phyloP scores from a whole-genome alignment of 2,888 invertebrate genomes.

The Nemapogon koenigi region DNA sequence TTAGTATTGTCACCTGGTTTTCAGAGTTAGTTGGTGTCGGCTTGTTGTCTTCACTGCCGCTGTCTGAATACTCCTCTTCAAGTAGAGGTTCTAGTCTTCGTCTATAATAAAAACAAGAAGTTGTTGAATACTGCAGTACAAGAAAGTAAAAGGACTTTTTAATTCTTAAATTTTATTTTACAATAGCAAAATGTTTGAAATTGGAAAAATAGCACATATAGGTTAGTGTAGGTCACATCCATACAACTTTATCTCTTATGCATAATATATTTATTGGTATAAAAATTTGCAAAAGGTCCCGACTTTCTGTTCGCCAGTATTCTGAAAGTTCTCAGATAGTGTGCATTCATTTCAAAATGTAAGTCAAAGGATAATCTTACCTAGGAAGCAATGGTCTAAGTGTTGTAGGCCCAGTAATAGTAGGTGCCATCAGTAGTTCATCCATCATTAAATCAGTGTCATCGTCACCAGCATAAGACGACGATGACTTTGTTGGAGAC shows the following conservation, averaged over 20 bases:
- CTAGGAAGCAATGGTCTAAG: conserved; percentile 74
- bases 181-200: neutral
- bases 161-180: neutral
- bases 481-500: conserved; percentile 71
- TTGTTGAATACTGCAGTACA: neutral
- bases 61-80: conserved; percentile 82
- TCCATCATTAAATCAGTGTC: conserved; percentile 85
- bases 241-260: no score
- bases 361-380: conserved; percentile 26
- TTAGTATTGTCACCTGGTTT: conserved; percentile 63
- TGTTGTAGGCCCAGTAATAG: conserved; percentile 74
- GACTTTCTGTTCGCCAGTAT: neutral
- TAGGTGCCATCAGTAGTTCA: conserved; percentile 78
- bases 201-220: no score
- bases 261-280: no score
- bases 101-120: conserved; percentile 58
- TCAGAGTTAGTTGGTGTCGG: conserved; percentile 55
- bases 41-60: conserved; percentile 55
- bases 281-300: no score
- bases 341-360: neutral
- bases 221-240: no score
- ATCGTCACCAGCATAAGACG: conserved; percentile 74
- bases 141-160: neutral
- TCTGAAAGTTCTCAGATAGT: neutral
- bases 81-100: conserved; percentile 81